Evolutionary conservation across 2,888 invertebrate genomes (phyloP).

Genomic region (Drosophila rubida): DNA sequence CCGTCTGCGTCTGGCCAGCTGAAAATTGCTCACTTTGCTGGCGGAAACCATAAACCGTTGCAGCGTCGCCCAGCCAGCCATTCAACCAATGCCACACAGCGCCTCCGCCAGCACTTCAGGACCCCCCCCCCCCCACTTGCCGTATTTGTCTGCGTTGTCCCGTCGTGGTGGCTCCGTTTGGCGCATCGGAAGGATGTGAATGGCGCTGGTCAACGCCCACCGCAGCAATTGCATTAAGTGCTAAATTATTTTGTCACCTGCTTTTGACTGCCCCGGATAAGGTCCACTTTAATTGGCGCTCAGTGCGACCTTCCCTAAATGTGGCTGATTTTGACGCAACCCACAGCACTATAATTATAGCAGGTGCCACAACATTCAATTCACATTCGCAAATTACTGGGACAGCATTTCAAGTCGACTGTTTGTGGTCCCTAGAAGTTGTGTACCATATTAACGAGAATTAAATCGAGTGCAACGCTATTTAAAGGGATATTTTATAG

Average conservation of each 20-base stretch:
- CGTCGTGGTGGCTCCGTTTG: constrained; percentile 6
- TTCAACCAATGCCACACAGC: not conserved
- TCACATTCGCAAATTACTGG: not conserved
- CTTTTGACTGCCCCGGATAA: constrained; percentile 21
- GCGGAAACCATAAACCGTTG: constrained; percentile 68
- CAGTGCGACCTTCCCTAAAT: not conserved
- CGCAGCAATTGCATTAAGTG: constrained; percentile 62
- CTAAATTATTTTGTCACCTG: constrained; percentile 65
- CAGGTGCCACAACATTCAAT: not conserved
- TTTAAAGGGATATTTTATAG: too few relatives aligned
- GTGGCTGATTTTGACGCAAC: not conserved
- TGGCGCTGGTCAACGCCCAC: constrained; percentile 51
- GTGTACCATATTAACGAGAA: too few relatives aligned
- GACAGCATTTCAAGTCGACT: not conserved
- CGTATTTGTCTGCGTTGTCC: not conserved
- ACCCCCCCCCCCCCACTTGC: not conserved
- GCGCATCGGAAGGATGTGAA: constrained; percentile 49
- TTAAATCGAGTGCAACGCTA: too few relatives aligned
- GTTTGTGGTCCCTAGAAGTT: not conserved
- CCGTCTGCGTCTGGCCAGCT: constrained; percentile 6
- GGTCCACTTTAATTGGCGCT: constrained; percentile 25
- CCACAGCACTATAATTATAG: not conserved
- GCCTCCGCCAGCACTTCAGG: not conserved
- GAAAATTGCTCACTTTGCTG: constrained; percentile 66
- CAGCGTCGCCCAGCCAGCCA: not conserved